Evolutionary conservation across 2,888 invertebrate genomes (phyloP).

Genomic region (Disparrhopalites patrizii): DNA sequence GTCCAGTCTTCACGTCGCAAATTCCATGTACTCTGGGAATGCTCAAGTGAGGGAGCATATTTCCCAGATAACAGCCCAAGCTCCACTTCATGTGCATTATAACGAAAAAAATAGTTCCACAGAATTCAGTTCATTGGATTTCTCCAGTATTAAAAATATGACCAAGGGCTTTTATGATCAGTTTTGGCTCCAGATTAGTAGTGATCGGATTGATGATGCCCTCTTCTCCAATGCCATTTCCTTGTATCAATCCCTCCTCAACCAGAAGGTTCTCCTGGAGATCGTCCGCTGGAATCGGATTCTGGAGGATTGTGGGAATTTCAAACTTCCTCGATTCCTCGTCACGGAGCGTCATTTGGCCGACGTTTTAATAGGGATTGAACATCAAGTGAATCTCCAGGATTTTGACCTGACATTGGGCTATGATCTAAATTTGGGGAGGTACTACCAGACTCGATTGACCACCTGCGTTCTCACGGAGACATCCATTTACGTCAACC

Average conservation of each 20-base stretch:
- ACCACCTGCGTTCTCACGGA: background rate
- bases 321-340: background rate
- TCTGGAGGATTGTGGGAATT: background rate
- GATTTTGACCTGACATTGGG: background rate
- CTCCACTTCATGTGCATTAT: background rate
- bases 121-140: background rate
- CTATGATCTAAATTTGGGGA: background rate
- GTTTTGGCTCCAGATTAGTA: background rate
- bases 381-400: background rate
- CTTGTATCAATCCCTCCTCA: background rate
- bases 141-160: background rate
- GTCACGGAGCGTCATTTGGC: background rate
- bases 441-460: background rate
- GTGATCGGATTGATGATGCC: conserved; percentile 7
- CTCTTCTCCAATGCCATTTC: background rate
- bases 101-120: background rate
- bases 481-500: background rate
- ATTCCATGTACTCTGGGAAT: background rate
- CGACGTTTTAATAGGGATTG: background rate
- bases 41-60: background rate
- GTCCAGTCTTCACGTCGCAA: background rate
- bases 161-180: background rate
- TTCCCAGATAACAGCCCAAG: background rate
- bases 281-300: conserved; percentile 1
- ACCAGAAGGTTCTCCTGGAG: background rate